A percentile compares a stretch with the other conserved stretches of the same genome.
These are phyloP conservation scores for Acipenser transmontanus DNA, from an alignment of 2,797 vertebrate species.

Conservation along the genomic window DNA sequence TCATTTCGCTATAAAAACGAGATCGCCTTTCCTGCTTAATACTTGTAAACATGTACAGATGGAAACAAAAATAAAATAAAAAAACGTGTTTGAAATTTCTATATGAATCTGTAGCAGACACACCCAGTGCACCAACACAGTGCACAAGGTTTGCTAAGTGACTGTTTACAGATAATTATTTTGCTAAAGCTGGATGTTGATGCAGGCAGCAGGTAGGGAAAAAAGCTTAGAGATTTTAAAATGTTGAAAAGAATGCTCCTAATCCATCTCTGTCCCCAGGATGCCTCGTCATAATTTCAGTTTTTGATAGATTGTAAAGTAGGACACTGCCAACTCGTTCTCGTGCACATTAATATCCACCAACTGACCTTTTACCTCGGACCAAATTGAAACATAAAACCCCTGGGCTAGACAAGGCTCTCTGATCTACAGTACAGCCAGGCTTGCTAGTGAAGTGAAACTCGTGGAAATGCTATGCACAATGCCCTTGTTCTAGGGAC, in stretches of 20 bases:
- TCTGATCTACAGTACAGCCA: conserved; percentile 7
- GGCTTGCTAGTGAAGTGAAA: too few species aligned
- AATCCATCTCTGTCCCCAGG: not conserved
- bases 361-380: conserved; percentile 14
- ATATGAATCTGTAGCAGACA: too few species aligned
- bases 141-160: too few species aligned
- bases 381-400: conserved; percentile 18
- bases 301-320: conserved; percentile 1
- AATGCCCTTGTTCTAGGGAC: too few species aligned
- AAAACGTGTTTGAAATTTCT: too few species aligned
- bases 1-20: not conserved
- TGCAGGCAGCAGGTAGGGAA: not conserved
- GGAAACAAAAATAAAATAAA: too few species aligned
- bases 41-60: too few species aligned
- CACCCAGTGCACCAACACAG: too few species aligned
- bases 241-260: not conserved
- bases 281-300: not conserved
- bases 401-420: conserved; percentile 12
- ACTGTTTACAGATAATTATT: too few species aligned
- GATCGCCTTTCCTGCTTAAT: too few species aligned
- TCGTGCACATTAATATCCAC: conserved; percentile 6
- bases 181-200: not conserved
- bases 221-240: too few species aligned
- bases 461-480: too few species aligned
- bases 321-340: conserved; percentile 11